Evolutionary conservation across 2,888 invertebrate species (phyloP).

Genomic region (Endotricha flammealis): DNA sequence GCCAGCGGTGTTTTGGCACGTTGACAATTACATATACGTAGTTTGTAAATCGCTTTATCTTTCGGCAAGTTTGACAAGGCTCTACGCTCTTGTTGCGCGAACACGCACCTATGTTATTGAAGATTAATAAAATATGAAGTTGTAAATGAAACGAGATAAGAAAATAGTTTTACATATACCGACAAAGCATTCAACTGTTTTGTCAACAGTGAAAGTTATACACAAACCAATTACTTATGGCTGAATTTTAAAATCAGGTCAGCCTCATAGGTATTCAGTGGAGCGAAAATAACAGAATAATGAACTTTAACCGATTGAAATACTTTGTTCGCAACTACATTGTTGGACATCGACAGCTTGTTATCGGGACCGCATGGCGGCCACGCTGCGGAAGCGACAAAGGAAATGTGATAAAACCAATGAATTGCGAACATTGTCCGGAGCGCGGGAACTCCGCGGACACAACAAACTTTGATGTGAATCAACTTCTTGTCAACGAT

Average conservation of each 20-base stretch:
- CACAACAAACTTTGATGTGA: conserved; percentile 16
- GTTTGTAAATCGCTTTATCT: conserved; percentile 55
- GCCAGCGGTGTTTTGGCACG: conserved; percentile 61
- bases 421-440: conserved; percentile 54
- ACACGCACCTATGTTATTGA: background rate
- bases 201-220: too few relatives aligned
- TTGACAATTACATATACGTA: conserved; percentile 59
- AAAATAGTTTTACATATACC: too few relatives aligned
- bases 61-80: conserved; percentile 51
- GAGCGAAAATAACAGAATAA: background rate
- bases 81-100: conserved; percentile 36
- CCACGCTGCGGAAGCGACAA: conserved; percentile 55
- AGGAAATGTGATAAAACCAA: conserved; percentile 67
- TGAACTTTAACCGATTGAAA: background rate
- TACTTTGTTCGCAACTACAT: conserved; percentile 9
- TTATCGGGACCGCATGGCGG: conserved; percentile 47
- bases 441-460: conserved; percentile 27
- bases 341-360: conserved; percentile 32
- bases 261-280: background rate
- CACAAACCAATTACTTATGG: too few relatives aligned
- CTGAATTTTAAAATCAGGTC: background rate
- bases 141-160: too few relatives aligned
- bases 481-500: too few relatives aligned
- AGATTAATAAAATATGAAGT: too few relatives aligned
- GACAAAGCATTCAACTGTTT: too few relatives aligned